Percentiles rank a stretch among this genome's conserved stretches.
Conservation (phyloP, 2,113 vertebrate species). For the Vulpes ferrilata region DNA sequence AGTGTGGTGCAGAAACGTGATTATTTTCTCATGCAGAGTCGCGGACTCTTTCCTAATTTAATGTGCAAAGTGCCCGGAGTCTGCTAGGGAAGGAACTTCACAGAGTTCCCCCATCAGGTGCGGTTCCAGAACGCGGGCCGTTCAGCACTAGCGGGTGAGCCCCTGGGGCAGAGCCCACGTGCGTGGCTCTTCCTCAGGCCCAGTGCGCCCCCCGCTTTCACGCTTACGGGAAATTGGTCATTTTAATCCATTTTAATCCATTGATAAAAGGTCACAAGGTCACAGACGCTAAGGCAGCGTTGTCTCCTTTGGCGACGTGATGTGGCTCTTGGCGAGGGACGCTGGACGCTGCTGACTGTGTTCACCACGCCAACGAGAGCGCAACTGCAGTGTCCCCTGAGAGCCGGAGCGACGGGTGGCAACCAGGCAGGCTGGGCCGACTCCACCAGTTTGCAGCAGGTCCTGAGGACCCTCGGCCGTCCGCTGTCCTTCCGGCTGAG, state of each 20-base stretch:
- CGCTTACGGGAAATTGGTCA: background rate
- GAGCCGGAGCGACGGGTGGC: slow-evolving; percentile 63
- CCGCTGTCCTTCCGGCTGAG: background rate
- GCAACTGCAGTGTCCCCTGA: slow-evolving; percentile 46
- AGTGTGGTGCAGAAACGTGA: background rate
- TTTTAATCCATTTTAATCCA: background rate
- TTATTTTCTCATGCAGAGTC: background rate
- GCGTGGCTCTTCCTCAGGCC: background rate
- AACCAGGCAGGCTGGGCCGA: slow-evolving; percentile 19
- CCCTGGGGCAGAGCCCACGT: background rate
- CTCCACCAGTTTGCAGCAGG: background rate
- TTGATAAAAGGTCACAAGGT: background rate
- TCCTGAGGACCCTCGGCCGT: background rate
- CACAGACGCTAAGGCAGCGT: background rate
- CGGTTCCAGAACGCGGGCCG: background rate
- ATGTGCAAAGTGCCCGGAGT: background rate
- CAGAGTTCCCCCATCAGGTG: background rate
- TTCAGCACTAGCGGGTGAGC: background rate
- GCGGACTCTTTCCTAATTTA: background rate
- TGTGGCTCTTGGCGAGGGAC: background rate
- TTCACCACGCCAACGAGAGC: background rate
- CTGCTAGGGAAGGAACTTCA: background rate
- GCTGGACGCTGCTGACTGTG: background rate
- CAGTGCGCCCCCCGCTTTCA: background rate
- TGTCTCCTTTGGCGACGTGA: background rate